Conservation (phyloP, 2,797 vertebrate genomes). For the Anas flavirostris region DNA sequence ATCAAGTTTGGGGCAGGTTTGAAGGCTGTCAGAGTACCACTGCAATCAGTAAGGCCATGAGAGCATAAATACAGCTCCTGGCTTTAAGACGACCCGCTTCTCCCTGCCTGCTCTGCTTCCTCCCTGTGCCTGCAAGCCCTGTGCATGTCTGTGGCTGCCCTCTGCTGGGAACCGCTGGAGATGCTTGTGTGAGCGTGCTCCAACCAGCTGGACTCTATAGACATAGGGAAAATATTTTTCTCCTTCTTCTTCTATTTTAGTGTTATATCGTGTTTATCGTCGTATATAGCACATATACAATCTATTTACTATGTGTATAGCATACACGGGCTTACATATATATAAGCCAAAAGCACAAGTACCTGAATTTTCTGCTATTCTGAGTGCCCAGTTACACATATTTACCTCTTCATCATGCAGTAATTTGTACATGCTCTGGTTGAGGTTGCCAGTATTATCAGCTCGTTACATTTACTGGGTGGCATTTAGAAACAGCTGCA, state of each 20-base stretch:
- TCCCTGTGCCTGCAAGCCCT: not conserved
- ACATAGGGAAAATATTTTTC: no score
- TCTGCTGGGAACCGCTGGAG: slow-evolving; percentile 33
- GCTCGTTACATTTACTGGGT: not conserved
- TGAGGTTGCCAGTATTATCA: not conserved
- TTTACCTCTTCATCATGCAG: not conserved
- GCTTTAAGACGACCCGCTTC: not conserved
- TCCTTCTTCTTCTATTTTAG: not conserved
- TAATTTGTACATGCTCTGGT: not conserved
- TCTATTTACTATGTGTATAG: not conserved
- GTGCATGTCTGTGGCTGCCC: slow-evolving; percentile 15
- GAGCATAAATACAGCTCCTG: not conserved
- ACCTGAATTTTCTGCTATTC: not conserved
- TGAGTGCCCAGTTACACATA: not conserved
- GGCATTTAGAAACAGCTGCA: not conserved
- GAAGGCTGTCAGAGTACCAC: not conserved
- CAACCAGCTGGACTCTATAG: not conserved
- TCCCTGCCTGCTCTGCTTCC: rapidly evolving
- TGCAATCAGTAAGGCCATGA: not conserved
- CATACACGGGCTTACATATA: no score
- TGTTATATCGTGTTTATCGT: no score
- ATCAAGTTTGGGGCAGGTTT: not conserved
- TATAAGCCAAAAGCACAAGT: not conserved
- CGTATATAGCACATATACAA: not conserved
- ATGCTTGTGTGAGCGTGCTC: not conserved